A percentile compares a stretch with the other conserved stretches of the same genome.
phyloP scores from a whole-genome alignment of 2,797 vertebrate genomes.

The Rhabdophis nuchalis region DNA sequence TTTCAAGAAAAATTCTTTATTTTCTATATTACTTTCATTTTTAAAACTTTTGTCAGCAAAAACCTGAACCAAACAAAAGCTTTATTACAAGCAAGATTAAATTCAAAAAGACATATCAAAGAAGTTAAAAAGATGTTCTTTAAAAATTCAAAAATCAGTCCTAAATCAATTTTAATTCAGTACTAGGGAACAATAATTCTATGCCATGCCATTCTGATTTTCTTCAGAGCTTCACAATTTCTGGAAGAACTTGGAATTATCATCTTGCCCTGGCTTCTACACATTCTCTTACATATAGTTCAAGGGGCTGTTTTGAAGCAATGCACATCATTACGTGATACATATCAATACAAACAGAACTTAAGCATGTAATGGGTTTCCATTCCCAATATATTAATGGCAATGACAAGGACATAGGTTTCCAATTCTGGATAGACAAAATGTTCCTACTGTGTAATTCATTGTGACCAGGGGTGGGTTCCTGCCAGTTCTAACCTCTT shows the following conservation, averaged over 20 bases:
- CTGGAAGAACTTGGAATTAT: slow-evolving; percentile 2
- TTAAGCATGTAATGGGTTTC: background rate
- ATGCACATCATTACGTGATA: background rate
- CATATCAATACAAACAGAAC: background rate
- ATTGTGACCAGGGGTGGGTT: too few relatives aligned
- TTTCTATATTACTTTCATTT: background rate
- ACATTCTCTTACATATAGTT: background rate
- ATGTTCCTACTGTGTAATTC: background rate
- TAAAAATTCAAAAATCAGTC: rapidly evolving
- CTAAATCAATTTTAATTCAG: background rate
- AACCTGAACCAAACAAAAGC: background rate
- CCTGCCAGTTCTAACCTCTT: too few relatives aligned
- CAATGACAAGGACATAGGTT: background rate
- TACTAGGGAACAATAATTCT: background rate
- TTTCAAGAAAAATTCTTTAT: background rate
- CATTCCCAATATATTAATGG: background rate
- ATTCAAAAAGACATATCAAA: background rate
- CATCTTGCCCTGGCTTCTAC: background rate
- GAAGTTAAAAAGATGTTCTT: background rate
- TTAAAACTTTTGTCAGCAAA: background rate
- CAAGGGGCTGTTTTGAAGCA: background rate
- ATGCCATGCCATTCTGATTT: background rate
- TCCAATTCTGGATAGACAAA: slow-evolving; percentile 13
- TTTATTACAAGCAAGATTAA: background rate
- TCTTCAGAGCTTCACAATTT: background rate